Evolutionary conservation across 2,888 invertebrate species (phyloP).

Genomic region (Nesidiocoris tenuis): DNA sequence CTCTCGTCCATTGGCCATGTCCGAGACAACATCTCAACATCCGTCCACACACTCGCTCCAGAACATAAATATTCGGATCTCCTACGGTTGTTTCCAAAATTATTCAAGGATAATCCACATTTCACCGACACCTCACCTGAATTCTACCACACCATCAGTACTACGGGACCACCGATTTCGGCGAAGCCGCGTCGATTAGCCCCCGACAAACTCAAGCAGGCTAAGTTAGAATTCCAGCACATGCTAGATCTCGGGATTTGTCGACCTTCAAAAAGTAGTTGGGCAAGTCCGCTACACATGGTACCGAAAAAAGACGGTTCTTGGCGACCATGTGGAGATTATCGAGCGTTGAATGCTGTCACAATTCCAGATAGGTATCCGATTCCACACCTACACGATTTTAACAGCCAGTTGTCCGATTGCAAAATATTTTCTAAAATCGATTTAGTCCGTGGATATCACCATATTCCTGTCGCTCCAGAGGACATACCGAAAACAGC

Average conservation of each 20-base stretch:
- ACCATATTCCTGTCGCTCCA: conserved; percentile 44
- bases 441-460: conserved; percentile 49
- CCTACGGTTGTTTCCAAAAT: background rate
- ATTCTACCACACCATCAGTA: conserved; percentile 15
- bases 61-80: background rate
- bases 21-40: background rate
- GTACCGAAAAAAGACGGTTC: conserved; percentile 49
- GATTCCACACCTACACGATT: conserved; percentile 38
- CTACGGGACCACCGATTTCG: conserved; percentile 47
- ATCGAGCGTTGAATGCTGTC: conserved; percentile 50
- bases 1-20: background rate
- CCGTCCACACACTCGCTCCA: background rate
- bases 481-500: conserved; percentile 51
- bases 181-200: conserved; percentile 48
- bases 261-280: conserved; percentile 45
- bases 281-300: conserved; percentile 51
- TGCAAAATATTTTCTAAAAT: conserved; percentile 45
- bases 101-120: background rate
- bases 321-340: conserved; percentile 52
- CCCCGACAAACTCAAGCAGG: conserved; percentile 44
- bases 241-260: conserved; percentile 49
- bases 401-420: conserved; percentile 31
- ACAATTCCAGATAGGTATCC: conserved; percentile 51
- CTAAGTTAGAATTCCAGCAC: conserved; percentile 47
- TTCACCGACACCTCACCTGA: background rate